Percentiles rank a stretch among this genome's conserved stretches.
Conservation (phyloP, 1,140 invertebrate species). For the Drosophila nebulosa region DNA sequence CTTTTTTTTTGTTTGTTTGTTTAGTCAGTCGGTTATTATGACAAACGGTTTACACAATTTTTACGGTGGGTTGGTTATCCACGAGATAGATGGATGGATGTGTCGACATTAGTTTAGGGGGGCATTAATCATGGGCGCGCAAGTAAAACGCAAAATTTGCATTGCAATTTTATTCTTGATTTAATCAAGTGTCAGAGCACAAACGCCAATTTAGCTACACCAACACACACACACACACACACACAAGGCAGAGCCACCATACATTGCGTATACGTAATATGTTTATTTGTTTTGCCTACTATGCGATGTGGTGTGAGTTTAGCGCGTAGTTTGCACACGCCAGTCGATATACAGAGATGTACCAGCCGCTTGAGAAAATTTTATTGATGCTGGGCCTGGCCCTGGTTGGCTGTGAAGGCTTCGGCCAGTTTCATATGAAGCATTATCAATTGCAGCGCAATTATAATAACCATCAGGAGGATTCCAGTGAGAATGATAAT, state of each 20-base stretch:
- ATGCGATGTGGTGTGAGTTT: constrained; percentile 58
- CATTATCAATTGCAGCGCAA: constrained; percentile 68
- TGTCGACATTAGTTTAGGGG: constrained; percentile 20
- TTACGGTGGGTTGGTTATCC: background rate
- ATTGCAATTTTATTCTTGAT: constrained; percentile 71
- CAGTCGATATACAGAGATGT: constrained; percentile 51
- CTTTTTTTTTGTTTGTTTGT: constrained; percentile 1
- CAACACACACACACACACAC: constrained; percentile 19
- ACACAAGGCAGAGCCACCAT: background rate
- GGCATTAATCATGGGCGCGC: constrained; percentile 20
- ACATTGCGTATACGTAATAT: constrained; percentile 71
- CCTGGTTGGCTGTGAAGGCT: constrained; percentile 45
- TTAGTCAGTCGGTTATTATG: constrained; percentile 56
- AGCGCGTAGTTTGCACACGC: constrained; percentile 65
- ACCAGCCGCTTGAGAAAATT: constrained; percentile 45
- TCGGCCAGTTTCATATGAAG: constrained; percentile 77
- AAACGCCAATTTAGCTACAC: constrained; percentile 56
- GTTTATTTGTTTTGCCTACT: constrained; percentile 5
- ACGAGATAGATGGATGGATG: background rate
- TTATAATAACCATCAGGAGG: constrained; percentile 57
- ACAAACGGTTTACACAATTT: constrained; percentile 49
- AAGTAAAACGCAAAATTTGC: constrained; percentile 67
- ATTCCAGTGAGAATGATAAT: constrained; percentile 64
- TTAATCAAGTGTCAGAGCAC: constrained; percentile 67
- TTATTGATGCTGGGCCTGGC: constrained; percentile 36